A percentile compares a stretch with the other conserved stretches of the same genome.
Evolutionary conservation across 1,140 invertebrate genomes (phyloP).

Genomic region (Eumeta japonica): DNA sequence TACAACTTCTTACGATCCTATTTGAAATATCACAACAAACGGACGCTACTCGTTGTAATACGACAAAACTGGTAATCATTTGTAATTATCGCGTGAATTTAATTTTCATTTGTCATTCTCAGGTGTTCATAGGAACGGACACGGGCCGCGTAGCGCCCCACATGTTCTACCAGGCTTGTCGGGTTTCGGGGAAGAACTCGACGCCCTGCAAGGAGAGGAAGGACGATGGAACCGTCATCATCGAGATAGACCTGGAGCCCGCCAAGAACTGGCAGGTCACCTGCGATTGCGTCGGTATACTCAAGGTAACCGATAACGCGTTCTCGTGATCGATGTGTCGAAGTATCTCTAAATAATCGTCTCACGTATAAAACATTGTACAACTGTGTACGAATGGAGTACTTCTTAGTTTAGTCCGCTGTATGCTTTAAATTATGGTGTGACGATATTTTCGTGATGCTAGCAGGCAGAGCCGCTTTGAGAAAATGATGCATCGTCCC

Average conservation of each 20-base stretch:
- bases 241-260: conserved; percentile 88
- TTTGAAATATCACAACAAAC: too few relatives aligned
- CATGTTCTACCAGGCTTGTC: conserved; percentile 94
- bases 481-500: too few relatives aligned
- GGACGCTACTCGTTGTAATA: too few relatives aligned
- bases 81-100: too few relatives aligned
- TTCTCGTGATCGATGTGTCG: conserved; percentile 6
- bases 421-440: too few relatives aligned
- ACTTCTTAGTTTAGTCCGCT: too few relatives aligned
- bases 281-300: conserved; percentile 82
- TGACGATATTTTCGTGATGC: too few relatives aligned
- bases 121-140: conserved; percentile 94
- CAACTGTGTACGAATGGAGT: too few relatives aligned
- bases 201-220: conserved; percentile 86
- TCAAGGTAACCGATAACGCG: conserved; percentile 53
- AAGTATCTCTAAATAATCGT: neutral
- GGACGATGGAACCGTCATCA: conserved; percentile 89
- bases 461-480: too few relatives aligned
- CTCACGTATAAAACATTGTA: neutral
- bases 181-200: conserved; percentile 93
- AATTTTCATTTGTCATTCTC: conserved; percentile 19
- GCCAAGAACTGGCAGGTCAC: conserved; percentile 87
- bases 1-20: too few relatives aligned
- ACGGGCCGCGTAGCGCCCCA: conserved; percentile 82
- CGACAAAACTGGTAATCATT: too few relatives aligned